Percentiles rank a stretch among this genome's conserved stretches.
Conservation (phyloP, 2,888 invertebrate genomes). For the Mythimna albipuncta region DNA sequence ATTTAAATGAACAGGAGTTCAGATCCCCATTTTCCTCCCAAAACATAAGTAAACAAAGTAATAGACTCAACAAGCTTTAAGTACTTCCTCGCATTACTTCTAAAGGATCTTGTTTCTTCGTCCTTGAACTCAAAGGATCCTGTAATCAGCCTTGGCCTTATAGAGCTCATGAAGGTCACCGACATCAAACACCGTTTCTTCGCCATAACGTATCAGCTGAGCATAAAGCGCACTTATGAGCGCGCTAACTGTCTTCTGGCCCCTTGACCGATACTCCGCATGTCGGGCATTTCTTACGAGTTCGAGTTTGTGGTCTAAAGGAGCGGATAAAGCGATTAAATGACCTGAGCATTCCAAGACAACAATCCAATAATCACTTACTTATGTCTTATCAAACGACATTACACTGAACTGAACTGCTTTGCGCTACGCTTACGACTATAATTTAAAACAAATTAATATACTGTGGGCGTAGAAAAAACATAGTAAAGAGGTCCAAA, state of each 20-base stretch:
- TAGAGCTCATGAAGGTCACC: conserved; percentile 42
- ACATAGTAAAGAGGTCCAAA: no score
- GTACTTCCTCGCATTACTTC: background rate
- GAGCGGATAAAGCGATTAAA: conserved; percentile 25
- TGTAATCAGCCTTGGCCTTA: conserved; percentile 53
- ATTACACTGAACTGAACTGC: background rate
- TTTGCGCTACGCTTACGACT: background rate
- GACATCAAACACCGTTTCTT: conserved; percentile 43
- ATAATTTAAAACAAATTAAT: no score
- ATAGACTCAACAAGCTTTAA: background rate
- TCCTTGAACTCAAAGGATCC: conserved; percentile 46
- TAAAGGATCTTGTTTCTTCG: conserved; percentile 15
- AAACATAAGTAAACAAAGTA: conserved; percentile 8
- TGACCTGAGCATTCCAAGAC: background rate
- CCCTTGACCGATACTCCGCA: conserved; percentile 73
- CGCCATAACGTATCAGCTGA: conserved; percentile 43
- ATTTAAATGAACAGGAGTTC: background rate
- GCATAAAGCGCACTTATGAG: conserved; percentile 58
- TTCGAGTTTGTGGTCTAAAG: conserved; percentile 42
- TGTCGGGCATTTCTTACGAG: conserved; percentile 67
- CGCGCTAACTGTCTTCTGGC: conserved; percentile 71
- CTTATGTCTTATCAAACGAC: background rate
- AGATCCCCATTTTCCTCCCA: background rate
- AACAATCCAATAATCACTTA: background rate
- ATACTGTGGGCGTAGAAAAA: no score